Conservation (phyloP, 2,113 vertebrate genomes). For the Neogobius melanostomus region DNA sequence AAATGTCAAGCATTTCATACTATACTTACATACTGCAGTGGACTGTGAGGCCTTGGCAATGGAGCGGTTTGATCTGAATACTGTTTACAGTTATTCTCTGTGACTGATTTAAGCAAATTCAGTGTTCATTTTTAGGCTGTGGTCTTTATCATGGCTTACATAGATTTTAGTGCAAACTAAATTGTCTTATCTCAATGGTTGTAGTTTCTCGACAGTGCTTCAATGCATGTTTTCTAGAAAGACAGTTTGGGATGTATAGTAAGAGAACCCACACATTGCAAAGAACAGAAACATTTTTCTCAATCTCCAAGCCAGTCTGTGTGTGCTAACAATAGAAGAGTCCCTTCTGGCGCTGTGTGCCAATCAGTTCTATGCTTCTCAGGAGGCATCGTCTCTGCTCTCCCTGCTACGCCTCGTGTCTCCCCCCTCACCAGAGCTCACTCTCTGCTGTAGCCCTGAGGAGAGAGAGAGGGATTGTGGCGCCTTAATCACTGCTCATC, state of each 20-base stretch:
- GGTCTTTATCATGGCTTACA: no score
- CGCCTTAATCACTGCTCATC: conserved; percentile 30
- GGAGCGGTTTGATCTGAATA: neutral
- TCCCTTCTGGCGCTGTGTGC: conserved; percentile 29
- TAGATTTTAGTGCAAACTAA: no score
- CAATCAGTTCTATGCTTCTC: conserved; percentile 33
- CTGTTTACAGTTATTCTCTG: neutral
- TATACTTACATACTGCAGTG: neutral
- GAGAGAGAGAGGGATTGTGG: conserved; percentile 19
- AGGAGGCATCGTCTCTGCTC: conserved; percentile 27
- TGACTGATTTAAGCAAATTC: no score
- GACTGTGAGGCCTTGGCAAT: neutral
- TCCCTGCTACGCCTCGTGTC: conserved; percentile 29
- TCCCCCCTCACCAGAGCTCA: conserved; percentile 29
- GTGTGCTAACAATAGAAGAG: conserved; percentile 42
- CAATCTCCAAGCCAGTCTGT: conserved; percentile 30
- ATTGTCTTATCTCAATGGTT: no score
- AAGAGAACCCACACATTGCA: conserved; percentile 7
- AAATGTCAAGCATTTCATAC: conserved; percentile 38
- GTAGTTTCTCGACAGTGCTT: no score
- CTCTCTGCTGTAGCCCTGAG: conserved; percentile 23
- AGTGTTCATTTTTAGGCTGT: no score
- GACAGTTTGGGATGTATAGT: conserved; percentile 14
- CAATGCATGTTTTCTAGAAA: conserved; percentile 20
- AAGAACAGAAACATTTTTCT: conserved; percentile 18